Evolutionary conservation across 2,888 invertebrate species (phyloP), one percentile per base, ranked within the genome.

Genomic region (Seira ritae): DNA sequence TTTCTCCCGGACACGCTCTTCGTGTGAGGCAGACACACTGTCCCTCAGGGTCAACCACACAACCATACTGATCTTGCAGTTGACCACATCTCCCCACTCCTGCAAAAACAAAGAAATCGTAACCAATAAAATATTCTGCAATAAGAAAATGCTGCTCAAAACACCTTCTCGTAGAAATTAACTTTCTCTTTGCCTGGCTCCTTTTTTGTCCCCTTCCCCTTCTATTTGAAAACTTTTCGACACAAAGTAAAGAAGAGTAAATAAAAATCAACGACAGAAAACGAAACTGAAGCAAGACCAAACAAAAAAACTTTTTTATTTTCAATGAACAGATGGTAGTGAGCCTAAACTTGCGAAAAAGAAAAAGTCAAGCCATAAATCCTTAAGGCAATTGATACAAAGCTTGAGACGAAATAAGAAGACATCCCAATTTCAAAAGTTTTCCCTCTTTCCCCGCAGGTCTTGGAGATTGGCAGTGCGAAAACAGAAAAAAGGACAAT

Each of bases 21-120:
- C 79, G 77, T 23, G 84, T 80, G 50, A 84, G 78, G 70, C 87
- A 88, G 42, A 85, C 77, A 70, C 87, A 88, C 55, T 85, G 73
- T 70, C 86, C 87, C 42, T 82, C 84, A 42, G 81, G 66, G 69
- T 84, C 83, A 17, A 86, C 79, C 67, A 84, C 83, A 75, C 86
- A 86, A 15, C 86, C 86, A 46, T 78, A 86, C 23, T 80, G 80
- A 37, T 85, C 77, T 42, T 77, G 60, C 31, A 75, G 74, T 31
- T 83, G 42, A 23, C 73, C 78, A 69, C 78, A 78, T 62, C 42
- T 73, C 50, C 62, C 67, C 31, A 69, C 62, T 69, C 65, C 78
- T 83, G 46, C 20, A 82, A 37, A 55, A 55, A 62, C n/a, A 65
- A 17, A 79, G 72, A 19, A 78, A 31, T 31, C 22, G 24, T 17